Evolutionary conservation across 2,888 invertebrate species (phyloP).

Genomic region (Meiosimyza decipiens): DNA sequence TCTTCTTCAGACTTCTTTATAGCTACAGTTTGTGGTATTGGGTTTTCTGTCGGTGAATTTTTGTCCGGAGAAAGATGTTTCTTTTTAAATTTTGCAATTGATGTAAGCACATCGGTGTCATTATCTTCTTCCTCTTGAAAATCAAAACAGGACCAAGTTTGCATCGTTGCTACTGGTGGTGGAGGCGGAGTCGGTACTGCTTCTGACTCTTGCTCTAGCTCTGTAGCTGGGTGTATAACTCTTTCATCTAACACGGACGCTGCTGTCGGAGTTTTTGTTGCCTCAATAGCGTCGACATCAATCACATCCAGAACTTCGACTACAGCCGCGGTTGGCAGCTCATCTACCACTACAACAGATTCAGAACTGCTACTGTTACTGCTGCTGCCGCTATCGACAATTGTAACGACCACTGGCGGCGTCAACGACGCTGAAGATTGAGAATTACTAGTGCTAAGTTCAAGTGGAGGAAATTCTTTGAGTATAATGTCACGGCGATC

Average conservation of each 20-base stretch:
- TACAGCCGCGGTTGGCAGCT: not conserved
- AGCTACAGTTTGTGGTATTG: not conserved
- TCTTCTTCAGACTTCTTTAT: slow-evolving; percentile 30
- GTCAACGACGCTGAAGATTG: slow-evolving; percentile 25
- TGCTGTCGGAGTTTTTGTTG: not conserved
- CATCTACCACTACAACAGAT: slow-evolving; percentile 44
- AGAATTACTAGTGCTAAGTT: slow-evolving; percentile 11
- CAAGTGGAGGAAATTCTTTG: slow-evolving; percentile 51
- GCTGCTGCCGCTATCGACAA: slow-evolving; percentile 26
- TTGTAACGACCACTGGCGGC: not conserved
- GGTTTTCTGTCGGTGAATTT: slow-evolving; percentile 25
- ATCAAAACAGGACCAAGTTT: slow-evolving; percentile 77
- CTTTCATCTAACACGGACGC: not conserved
- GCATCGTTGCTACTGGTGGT: slow-evolving; percentile 31
- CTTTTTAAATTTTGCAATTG: slow-evolving; percentile 56
- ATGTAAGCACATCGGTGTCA: slow-evolving; percentile 59
- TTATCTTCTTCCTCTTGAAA: slow-evolving; percentile 80
- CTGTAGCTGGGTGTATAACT: not conserved
- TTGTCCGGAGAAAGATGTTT: slow-evolving; percentile 56
- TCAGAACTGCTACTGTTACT: slow-evolving; percentile 44
- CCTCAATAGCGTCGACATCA: not conserved
- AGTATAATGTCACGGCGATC: slow-evolving; percentile 60
- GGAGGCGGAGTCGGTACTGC: slow-evolving; percentile 11
- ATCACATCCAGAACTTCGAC: not conserved
- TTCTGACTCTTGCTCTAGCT: not conserved